Evolutionary conservation across 2,888 invertebrate genomes (phyloP).

Genomic region (Epistrophella euchroma): DNA sequence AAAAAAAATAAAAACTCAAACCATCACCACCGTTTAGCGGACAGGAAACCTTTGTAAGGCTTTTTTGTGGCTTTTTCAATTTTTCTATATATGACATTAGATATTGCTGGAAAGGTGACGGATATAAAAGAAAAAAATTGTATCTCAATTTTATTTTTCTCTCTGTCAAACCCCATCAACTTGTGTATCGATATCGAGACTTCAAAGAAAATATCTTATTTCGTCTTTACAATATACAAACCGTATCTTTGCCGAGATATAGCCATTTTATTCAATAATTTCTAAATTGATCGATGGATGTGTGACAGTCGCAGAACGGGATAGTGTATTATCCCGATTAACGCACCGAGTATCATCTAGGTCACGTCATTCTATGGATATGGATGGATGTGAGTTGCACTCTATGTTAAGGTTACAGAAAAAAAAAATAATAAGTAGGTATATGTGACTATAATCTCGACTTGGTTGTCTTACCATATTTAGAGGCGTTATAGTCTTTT

Average conservation of each 20-base stretch:
- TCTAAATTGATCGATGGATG: constrained; percentile 58
- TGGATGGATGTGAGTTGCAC: constrained; percentile 35
- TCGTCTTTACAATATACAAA: constrained; percentile 9
- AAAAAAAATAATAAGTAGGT: neutral
- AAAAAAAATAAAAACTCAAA: constrained; percentile 25
- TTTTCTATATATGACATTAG: constrained; percentile 34
- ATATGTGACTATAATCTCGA: constrained; percentile 28
- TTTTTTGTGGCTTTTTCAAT: constrained; percentile 46
- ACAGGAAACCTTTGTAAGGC: constrained; percentile 48
- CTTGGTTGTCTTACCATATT: constrained; percentile 65
- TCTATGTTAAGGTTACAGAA: constrained; percentile 53
- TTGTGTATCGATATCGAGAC: constrained; percentile 23
- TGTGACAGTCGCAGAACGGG: constrained; percentile 49
- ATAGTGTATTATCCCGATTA: constrained; percentile 68
- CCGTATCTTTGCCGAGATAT: constrained; percentile 1
- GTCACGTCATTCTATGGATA: constrained; percentile 37
- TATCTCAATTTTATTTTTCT: neutral
- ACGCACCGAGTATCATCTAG: constrained; percentile 70
- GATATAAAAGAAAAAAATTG: constrained; percentile 36
- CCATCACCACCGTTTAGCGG: constrained; percentile 21
- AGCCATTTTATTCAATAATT: constrained; percentile 55
- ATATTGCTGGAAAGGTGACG: constrained; percentile 32
- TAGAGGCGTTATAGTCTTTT: constrained; percentile 24
- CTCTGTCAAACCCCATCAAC: constrained; percentile 16
- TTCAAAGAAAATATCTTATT: constrained; percentile 36